Evolutionary conservation across 2,888 invertebrate genomes (phyloP), one percentile per base, ranked within the genome.

Genomic region (Adineta ricciae): DNA sequence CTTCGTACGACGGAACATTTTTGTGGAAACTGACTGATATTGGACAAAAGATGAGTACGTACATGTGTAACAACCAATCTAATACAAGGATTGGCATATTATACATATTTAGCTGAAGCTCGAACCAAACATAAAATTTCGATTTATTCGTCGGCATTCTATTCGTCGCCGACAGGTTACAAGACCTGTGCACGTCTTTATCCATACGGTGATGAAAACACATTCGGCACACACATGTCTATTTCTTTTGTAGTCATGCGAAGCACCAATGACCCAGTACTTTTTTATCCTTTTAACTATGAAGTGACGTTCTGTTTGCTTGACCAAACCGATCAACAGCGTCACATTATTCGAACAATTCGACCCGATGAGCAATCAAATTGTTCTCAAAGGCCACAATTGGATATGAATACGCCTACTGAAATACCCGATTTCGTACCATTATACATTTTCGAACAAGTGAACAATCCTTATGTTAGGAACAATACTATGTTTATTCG

Each of bases 351-450:
- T 24, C 90, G 90, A 85, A 88, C 90, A 0, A 90, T 90, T 87
- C 87, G 88, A 78, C 90, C 90, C 0, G 90, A 90, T 86, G 88
- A 88, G 0, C 87, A 87, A 64, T 89, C 89, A 83, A 88, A 88
- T 4, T 89, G 89, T 0, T 90, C 90, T 87, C 88, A 88, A 83
- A 87, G 88, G 36, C 90, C 90, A 8, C 88, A 87, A 11, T 87
- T 88, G 1, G 89, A 90, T 86, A 90, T 90, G 89, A 90, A 90
- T 87, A 90, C 90, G 19, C 90, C 90, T 7, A 89, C 88, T 86
- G 90, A 90, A 3, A 90, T 89, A 86, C 90, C 90, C 0, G 86
- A 89, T 83, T 90, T 90, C 86, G 87, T 88, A 41, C 88, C 89
- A 4, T 86, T 88, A 19, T 19, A 4, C 14, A 32, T 32, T 32